Evolutionary conservation across 2,113 vertebrate genomes (phyloP), one percentile per base, ranked within the genome.

Genomic region (Hystrix cristata): DNA sequence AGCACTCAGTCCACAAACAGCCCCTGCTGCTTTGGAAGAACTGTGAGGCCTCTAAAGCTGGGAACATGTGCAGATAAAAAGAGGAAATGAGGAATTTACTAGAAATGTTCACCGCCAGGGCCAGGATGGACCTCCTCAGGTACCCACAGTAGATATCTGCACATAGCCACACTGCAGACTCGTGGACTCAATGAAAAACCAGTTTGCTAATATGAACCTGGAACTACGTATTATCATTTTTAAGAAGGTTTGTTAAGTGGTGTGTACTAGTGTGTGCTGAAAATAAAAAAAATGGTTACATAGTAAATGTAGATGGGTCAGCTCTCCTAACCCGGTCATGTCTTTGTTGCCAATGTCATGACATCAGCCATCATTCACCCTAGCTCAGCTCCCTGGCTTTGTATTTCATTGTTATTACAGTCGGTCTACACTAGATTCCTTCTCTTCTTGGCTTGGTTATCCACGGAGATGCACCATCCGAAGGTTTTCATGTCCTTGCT

Each of bases 291-390:
- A 74, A 46, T 16, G 38, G 31, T 25, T 3, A 62, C 0, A 0
- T 0, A 18, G 51, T 46, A 59, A 62, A 46, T 3, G 7, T 1
- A 0, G 18, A n/a, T 2, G 1, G 0, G 13, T 3, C 5, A 25
- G 18, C 10, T 65, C 51, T 48, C 31, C 34, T 55, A 0, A 13
- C n/a, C 57, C 29, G 34, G 21, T 7, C 60, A 2, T 0, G 7
- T 27, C 27, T 59, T 55, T 13, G 0, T 0, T 16, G 59, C 55
- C 21, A 0, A 9, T 0, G 2, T 12, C 78, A 16, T 0, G 0
- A 13, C 43, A 11, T 5, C 0, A 55, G 67, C 74, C 46, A 48
- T 27, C 3, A 0, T 5, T 46, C 43, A 21, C 25, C 19, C 65
- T 14, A 12, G 27, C 59, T 59, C 86, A 13, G 82, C 16, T 4